Base-by-base conservation (phyloP, 1,140 invertebrate species). In the Galendromus occidentalis region DNA sequence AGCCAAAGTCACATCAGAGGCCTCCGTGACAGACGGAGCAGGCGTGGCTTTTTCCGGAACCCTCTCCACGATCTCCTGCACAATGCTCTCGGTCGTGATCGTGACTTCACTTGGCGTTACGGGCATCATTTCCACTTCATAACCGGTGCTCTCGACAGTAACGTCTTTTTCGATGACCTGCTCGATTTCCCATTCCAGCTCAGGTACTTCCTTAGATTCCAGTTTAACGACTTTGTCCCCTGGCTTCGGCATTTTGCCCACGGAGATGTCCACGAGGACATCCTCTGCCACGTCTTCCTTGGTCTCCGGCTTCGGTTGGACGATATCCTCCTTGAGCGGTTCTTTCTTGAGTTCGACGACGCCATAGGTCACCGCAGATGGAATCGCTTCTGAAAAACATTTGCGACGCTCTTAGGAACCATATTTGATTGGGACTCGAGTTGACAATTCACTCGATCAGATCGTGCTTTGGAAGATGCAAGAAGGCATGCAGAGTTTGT, bases 241-340 rank as follows among this genome's bases (percentile, higher is more conserved):
- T 22, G 25, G 25, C 9, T 59, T 59, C 14, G 51, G 14, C 14
- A 29, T 25, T 25, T 59, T 59, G 25, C 2, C 9, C 14, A 59
- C 51, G 14, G 51, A 29, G 5, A 59, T 1, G 33, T 59, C 51
- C n/a, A 59, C 33, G 14, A 59, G 12, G 39, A 29, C 66, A 18
- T 67, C 66, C 39, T 66, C 45, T 12, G 20, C 33, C 6, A 59
- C 64, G 2, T 66, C 65, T 65, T 66, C 65, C 18, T 7, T 18
- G 33, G 9, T 39, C 9, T 39, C 9, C 20, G 64, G 22, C 12
- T 20, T 66, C 39, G 7, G 18, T 17, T 67, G 17, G 5, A 67
- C 30, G 30, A 64, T 66, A 30, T 30, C 55, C 14, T 67, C 51
- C 33, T 39, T 39, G 33, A 39, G 4, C 9, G 33, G 33, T 67